Base-by-base conservation (phyloP, 2,113 vertebrate genomes). In the Sardina pilchardus region DNA sequence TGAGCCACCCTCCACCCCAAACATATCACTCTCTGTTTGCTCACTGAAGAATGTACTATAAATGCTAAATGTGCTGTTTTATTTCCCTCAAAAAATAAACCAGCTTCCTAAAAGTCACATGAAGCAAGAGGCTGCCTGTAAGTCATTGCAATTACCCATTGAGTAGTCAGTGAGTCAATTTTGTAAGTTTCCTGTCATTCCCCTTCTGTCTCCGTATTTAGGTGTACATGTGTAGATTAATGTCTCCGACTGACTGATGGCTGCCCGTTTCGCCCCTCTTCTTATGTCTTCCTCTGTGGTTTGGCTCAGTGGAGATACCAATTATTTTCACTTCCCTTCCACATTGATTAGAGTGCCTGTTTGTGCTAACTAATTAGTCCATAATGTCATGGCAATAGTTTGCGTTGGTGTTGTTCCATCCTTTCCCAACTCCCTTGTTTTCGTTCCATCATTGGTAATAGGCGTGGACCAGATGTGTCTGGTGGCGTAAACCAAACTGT, bases 341-440 rank as follows among this genome's bases (percentile, higher is more conserved):
- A 83, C 26, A 47, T 42, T 82, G 50, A 85, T 82, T 81, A 59
- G 56, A 44, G 39, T 59, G 47, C 81, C 78, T 82, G 48, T 82
- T 36, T 81, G 78, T 59, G 78, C 59, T 45, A 71, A 82, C 81
- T 83, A 81, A 82, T 71, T 34, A 34, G 71, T 39, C 30, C 2
- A 4, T 78, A 78, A 78, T 78, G 71, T 78, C 71, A 34, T 78
- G 71, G 71, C 71, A 78, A 14, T 39, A 78, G 71, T 78, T 34
- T 78, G 71, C 30, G 14, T 34, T 78, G 71, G 71, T 78, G 30
- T 78, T 16, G 30, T 78, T 34, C 71, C 71, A 78, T 78, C 71
- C 71, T 78, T 78, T 78, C 71, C 71, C 12, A 16, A 30, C 71
- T 78, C 71, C 71, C 36, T 78, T 30, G 36, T 78, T 78, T 59